phyloP scores from a whole-genome alignment of 53 echinoderm and acorn worm genomes.

The Crossaster papposus region DNA sequence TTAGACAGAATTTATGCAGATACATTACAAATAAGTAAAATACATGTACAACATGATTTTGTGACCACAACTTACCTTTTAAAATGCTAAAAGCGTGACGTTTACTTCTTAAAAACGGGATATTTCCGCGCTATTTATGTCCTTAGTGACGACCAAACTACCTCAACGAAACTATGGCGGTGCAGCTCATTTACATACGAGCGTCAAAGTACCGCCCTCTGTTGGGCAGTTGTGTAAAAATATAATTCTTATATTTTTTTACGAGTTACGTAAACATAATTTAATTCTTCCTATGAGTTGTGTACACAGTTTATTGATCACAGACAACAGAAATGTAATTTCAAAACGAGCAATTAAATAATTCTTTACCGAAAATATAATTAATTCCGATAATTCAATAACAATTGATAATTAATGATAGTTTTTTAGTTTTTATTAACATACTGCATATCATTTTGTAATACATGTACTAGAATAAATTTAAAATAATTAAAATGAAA shows the following conservation, averaged over 20 bases:
- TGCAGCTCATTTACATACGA: conserved; percentile 40
- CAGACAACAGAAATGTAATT: not conserved
- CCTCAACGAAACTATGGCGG: conserved; percentile 50
- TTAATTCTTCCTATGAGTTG: too few relatives aligned
- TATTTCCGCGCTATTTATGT: not conserved
- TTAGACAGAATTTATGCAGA: not conserved
- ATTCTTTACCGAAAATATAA: too few relatives aligned
- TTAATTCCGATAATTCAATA: too few relatives aligned
- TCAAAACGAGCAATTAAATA: too few relatives aligned
- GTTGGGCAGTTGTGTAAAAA: not conserved
- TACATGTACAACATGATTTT: not conserved
- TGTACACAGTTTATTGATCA: too few relatives aligned
- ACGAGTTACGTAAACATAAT: too few relatives aligned
- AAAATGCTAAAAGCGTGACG: not conserved
- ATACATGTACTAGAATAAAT: too few relatives aligned
- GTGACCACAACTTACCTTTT: conserved; percentile 11
- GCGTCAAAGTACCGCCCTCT: conserved; percentile 37
- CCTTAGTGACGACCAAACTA: conserved; percentile 38
- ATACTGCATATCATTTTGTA: too few relatives aligned
- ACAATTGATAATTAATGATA: too few relatives aligned
- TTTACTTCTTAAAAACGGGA: not conserved
- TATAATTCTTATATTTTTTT: not conserved
- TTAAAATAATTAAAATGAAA: too few relatives aligned
- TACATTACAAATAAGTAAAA: not conserved
- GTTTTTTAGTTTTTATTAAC: too few relatives aligned